These are phyloP conservation scores for Bergia puertoricense DNA, from an alignment of 92 coral and sea anemone genomes.

Conservation along the genomic window DNA sequence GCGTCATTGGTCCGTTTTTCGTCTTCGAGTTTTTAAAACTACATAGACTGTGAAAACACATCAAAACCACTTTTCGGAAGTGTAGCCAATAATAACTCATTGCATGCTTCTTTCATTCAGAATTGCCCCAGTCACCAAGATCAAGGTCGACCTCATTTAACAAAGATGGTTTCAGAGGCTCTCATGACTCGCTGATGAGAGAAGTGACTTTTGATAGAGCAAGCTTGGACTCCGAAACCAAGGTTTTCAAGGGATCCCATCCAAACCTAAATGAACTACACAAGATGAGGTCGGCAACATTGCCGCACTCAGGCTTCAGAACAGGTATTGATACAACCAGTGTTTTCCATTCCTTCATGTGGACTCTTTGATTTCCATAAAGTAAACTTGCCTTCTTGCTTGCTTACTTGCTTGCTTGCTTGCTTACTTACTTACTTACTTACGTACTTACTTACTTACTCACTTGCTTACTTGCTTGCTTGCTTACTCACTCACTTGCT, in stretches of 20 bases:
- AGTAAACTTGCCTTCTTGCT: too few species aligned
- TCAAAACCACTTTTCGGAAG: not conserved
- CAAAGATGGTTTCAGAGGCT: constrained; percentile 42
- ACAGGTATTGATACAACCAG: constrained; percentile 53
- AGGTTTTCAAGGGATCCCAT: constrained; percentile 57
- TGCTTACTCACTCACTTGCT: too few species aligned
- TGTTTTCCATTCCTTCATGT: not conserved
- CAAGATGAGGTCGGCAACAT: constrained; percentile 73
- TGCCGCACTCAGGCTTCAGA: constrained; percentile 76
- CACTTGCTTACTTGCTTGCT: too few species aligned
- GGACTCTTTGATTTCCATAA: not conserved
- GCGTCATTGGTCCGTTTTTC: too few species aligned
- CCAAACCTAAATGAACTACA: constrained; percentile 73
- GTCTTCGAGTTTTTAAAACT: too few species aligned
- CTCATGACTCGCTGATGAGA: constrained; percentile 53
- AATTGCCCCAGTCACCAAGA: constrained; percentile 61
- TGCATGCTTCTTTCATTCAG: constrained; percentile 8
- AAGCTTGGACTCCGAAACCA: not conserved
- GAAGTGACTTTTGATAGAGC: not conserved
- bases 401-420: not conserved
- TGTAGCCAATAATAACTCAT: not conserved
- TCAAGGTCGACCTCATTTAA: constrained; percentile 50
- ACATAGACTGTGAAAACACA: too few species aligned
- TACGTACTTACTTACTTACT: too few species aligned
- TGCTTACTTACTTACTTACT: not conserved